Evolutionary conservation across 2,797 vertebrate species (phyloP).

Genomic region (Zalophus californianus): DNA sequence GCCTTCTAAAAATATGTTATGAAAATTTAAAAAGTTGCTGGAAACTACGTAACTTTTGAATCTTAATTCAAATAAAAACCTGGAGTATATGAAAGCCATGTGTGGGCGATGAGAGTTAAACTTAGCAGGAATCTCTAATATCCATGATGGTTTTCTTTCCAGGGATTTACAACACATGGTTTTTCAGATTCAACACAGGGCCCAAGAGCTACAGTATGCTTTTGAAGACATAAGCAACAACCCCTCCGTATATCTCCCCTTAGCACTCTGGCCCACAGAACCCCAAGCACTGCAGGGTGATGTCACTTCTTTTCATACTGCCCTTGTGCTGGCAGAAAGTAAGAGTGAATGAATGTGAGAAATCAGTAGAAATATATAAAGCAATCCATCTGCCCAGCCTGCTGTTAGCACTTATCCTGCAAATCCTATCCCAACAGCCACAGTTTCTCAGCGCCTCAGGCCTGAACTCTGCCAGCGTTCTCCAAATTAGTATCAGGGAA

Average conservation of each 20-base stretch:
- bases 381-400: slow-evolving; percentile 67
- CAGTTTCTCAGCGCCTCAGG: slow-evolving; percentile 44
- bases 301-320: slow-evolving; percentile 59
- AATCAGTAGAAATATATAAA: slow-evolving; percentile 70
- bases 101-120: not conserved
- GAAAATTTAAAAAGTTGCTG: not conserved
- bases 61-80: not conserved
- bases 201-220: slow-evolving; percentile 40
- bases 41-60: not conserved
- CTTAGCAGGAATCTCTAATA: slow-evolving; percentile 65
- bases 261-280: slow-evolving; percentile 67
- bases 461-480: slow-evolving; percentile 13
- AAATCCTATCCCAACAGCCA: slow-evolving; percentile 36
- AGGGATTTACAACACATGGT: slow-evolving; percentile 54
- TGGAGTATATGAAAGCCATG: slow-evolving; percentile 38
- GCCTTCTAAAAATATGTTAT: not conserved
- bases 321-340: slow-evolving; percentile 63
- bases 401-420: slow-evolving; percentile 29
- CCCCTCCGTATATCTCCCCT: slow-evolving; percentile 65
- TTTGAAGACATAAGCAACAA: slow-evolving; percentile 69
- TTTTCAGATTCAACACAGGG: slow-evolving; percentile 61
- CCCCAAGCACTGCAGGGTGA: slow-evolving; percentile 49
- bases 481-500: not conserved
- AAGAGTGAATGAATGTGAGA: slow-evolving; percentile 65
- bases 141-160: slow-evolving; percentile 29